Base-by-base conservation (phyloP, 2,888 invertebrate species). In the Apamea sordens region DNA sequence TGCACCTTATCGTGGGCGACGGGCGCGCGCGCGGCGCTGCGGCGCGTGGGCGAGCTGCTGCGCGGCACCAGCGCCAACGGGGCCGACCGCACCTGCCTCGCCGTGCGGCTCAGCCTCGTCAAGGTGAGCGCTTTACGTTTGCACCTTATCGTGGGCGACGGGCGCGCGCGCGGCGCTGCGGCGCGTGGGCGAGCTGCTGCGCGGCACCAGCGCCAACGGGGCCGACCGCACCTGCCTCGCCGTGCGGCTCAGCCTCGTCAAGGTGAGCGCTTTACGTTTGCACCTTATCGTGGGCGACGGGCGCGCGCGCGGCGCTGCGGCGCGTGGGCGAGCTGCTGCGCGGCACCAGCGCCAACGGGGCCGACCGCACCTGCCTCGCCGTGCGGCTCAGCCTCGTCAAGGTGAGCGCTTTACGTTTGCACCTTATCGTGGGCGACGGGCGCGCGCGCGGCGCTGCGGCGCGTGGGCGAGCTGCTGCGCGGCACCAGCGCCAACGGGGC, bases 341-440 rank as follows among this genome's bases (percentile, higher is more conserved):
- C 82, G 91, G 96, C 79, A 97, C 97, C 53, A 95, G 97, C 80
- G 97, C 98, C 80, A 97, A 97, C 95, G 97, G 97, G 21, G 10
- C 98, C 11, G 98, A 98, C 94, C 97, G 97, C 90, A 97, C 97
- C 73, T 97, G 97, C 75, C 96, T 98, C 73, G 97, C 97, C 87
- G 97, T 98, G 80, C 95, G 98, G 68, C 95, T 98, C 85, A 98
- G 97, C 81, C 97, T 97, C 90, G 97, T 98, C 86, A 97, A 97
- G 97, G 98, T 98, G 0, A 15, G 5, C 4, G 44, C 3, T 24
- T 36, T 3, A n/a, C 41, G n/a, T 28, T 11, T 47, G 24, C 21
- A 7, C 21, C 21, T 21, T 69, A 2, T 13, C 0, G 6, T 7
- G 50, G 32, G 13, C 28, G 32, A 2, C 32, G 32, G 32, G 32